Base-by-base conservation (phyloP, 2,797 vertebrate genomes). In the Phataginus tetradactyla region DNA sequence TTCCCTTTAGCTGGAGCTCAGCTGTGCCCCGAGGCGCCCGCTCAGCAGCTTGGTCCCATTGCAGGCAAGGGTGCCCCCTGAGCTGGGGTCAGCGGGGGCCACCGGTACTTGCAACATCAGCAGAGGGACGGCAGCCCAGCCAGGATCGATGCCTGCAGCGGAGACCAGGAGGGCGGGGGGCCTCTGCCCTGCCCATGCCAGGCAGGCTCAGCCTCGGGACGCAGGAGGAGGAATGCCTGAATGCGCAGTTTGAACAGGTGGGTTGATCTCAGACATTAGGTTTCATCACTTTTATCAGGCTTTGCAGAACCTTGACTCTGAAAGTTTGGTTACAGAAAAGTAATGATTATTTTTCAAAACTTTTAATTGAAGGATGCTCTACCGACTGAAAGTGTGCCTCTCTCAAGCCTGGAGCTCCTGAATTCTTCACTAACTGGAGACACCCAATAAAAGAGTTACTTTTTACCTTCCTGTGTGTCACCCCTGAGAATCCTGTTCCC, bases 161-260 rank as follows among this genome's bases (percentile, higher is more conserved):
- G 25, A 72, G 84, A 80, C 78, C 10, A 5, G 7, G 66, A n/a
- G 29, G 74, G 27, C 23, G 57, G 39, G 17, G 74, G 49, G 34
- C 37, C 0, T 20, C 21, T n/a, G 63, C 12, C 4, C 3, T 9
- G 25, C 5, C 5, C 1, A 3, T 18, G 42, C 51, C 29, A 3
- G 17, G 39, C 21, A 59, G 0, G 1, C 37, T 29, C 37, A 13
- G 32, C 27, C 63, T 53, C 1, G 13, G 53, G 17, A 20, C 34
- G 37, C 13, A 0, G 45, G 20, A 5, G 10, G 3, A 21, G 10
- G 3, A 21, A 10, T 1, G 18, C 92, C 29, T 3, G 21, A 15
- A 29, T 0, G 4, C 51, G 14, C 39, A 1, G 21, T 12, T 42
- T 25, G 37, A 20, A 51, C 37, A 23, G 0, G 17, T 0, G 20